These are phyloP conservation scores for Ornithoptera alexandrae DNA, from an alignment of 2,888 invertebrate species.

Conservation along the genomic window DNA sequence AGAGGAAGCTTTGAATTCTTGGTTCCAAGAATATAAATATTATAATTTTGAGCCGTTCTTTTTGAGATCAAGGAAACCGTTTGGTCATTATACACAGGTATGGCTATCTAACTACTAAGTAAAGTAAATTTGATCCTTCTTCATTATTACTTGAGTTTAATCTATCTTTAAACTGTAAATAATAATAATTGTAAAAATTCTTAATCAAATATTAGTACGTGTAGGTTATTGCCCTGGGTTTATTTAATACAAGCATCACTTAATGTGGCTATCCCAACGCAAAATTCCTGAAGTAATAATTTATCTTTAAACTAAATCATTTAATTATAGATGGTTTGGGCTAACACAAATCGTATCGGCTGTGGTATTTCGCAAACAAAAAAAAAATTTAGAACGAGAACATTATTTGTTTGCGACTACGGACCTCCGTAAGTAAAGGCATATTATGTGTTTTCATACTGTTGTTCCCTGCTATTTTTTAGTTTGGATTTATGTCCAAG, in stretches of 20 bases:
- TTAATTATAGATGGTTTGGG: constrained; percentile 25
- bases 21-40: constrained; percentile 40
- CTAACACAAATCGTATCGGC: constrained; percentile 19
- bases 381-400: constrained; percentile 15
- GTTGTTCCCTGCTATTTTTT: no score
- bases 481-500: no score
- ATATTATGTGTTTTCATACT: background rate
- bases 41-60: constrained; percentile 39
- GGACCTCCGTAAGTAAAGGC: constrained; percentile 20
- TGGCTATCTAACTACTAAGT: background rate
- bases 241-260: no score
- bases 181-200: no score
- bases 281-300: no score
- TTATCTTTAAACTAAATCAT: no score
- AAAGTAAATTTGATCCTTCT: no score
- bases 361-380: constrained; percentile 24
- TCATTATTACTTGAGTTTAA: no score
- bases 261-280: no score
- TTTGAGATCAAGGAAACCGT: constrained; percentile 32
- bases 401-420: constrained; percentile 25
- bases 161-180: no score
- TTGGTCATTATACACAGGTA: constrained; percentile 46
- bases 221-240: no score
- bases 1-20: constrained; percentile 37
- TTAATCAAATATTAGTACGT: no score